Evolutionary conservation across 1,140 invertebrate species (phyloP).

Genomic region (Agrypnia vestita): DNA sequence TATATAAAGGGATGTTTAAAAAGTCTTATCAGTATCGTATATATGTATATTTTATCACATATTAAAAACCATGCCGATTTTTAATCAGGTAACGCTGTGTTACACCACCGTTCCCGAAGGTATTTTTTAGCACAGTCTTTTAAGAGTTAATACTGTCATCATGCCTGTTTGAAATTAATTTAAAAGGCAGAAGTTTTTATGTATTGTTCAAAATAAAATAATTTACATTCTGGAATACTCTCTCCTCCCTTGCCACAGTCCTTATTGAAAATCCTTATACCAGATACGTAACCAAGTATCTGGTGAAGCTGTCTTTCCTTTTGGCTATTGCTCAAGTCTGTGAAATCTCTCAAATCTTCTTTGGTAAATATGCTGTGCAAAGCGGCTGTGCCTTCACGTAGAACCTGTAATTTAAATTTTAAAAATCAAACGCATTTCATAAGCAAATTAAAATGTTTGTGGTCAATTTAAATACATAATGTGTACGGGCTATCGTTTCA

Average conservation of each 20-base stretch:
- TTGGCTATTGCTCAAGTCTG: slow-evolving; percentile 72
- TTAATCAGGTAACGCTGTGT: too few relatives aligned
- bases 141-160: too few relatives aligned
- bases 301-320: slow-evolving; percentile 74
- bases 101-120: too few relatives aligned
- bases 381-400: slow-evolving; percentile 77
- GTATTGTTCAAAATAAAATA: not conserved
- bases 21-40: too few relatives aligned
- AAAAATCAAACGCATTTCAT: not conserved
- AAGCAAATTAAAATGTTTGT: too few relatives aligned
- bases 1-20: too few relatives aligned
- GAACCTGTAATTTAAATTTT: slow-evolving; percentile 64
- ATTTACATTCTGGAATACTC: slow-evolving; percentile 79
- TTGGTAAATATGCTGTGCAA: slow-evolving; percentile 83
- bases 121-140: too few relatives aligned
- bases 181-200: too few relatives aligned
- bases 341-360: slow-evolving; percentile 79
- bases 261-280: slow-evolving; percentile 80
- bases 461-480: too few relatives aligned
- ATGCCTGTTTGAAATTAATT: not conserved
- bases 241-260: slow-evolving; percentile 79
- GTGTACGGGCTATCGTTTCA: too few relatives aligned
- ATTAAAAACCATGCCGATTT: too few relatives aligned
- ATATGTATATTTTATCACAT: too few relatives aligned
- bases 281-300: slow-evolving; percentile 75